Percentiles rank a stretch among this genome's conserved stretches.
Evolutionary conservation across 2,888 invertebrate species (phyloP).

Genomic region (Phortica magna): DNA sequence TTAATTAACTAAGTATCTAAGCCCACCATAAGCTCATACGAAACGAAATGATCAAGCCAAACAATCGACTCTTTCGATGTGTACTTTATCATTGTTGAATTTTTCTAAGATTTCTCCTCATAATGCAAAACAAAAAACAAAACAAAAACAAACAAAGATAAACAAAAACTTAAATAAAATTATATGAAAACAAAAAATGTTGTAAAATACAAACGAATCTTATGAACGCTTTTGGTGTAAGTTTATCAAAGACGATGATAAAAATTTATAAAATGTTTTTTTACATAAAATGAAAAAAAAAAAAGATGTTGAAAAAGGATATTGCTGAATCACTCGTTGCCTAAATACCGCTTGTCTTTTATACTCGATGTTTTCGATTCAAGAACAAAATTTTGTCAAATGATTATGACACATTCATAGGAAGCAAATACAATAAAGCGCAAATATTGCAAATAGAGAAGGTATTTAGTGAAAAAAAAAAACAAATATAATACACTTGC

Average conservation of each 20-base stretch:
- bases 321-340: conserved; percentile 77
- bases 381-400: conserved; percentile 31
- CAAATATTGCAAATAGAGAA: conserved; percentile 64
- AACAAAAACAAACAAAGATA: conserved; percentile 45
- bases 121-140: conserved; percentile 29
- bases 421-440: conserved; percentile 61
- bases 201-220: conserved; percentile 69
- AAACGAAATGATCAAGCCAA: conserved; percentile 38
- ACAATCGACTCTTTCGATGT: conserved; percentile 14
- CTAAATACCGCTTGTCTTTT: conserved; percentile 77
- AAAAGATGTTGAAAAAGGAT: conserved; percentile 29
- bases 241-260: conserved; percentile 58
- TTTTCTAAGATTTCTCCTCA: conserved; percentile 48
- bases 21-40: conserved; percentile 5
- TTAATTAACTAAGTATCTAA: conserved; percentile 23
- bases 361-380: conserved; percentile 72
- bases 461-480: conserved; percentile 60
- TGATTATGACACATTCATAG: background rate
- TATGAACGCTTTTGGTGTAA: conserved; percentile 75
- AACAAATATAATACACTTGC: conserved; percentile 31
- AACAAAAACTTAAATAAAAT: conserved; percentile 32
- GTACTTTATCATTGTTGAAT: conserved; percentile 52
- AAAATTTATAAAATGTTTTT: conserved; percentile 68
- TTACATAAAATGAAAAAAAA: conserved; percentile 44
- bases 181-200: conserved; percentile 43